phyloP scores from a whole-genome alignment of 2,888 invertebrate genomes.

The Cataglyphis rosenhaueri region DNA sequence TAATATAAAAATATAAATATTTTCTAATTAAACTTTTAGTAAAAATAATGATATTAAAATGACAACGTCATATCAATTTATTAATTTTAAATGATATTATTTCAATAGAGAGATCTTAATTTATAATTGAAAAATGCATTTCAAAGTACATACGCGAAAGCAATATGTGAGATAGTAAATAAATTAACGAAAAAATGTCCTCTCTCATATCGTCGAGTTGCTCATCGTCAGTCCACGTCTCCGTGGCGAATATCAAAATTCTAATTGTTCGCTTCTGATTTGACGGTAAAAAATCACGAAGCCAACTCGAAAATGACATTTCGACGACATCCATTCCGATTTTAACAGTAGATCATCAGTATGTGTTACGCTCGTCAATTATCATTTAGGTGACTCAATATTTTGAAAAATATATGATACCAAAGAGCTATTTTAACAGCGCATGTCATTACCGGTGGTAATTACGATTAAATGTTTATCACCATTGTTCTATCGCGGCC shows the following conservation, averaged over 20 bases:
- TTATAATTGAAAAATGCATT: not conserved
- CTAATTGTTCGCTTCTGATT: constrained; percentile 3
- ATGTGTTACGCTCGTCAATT: constrained; percentile 40
- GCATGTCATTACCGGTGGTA: constrained; percentile 28
- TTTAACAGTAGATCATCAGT: not conserved
- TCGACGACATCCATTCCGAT: constrained; percentile 8
- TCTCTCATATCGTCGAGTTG: not conserved
- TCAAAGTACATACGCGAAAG: not conserved
- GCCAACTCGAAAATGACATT: constrained; percentile 37
- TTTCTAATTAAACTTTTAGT: not conserved
- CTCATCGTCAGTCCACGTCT: not conserved
- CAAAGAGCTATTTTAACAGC: constrained; percentile 41
- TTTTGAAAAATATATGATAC: constrained; percentile 23
- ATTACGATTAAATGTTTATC: constrained; percentile 55
- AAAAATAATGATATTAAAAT: not conserved
- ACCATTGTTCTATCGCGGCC: constrained; percentile 9
- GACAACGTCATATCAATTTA: not conserved
- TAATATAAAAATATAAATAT: not conserved
- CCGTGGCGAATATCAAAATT: constrained; percentile 26
- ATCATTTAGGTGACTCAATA: constrained; percentile 26
- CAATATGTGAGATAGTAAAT: not conserved
- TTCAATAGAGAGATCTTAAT: not conserved
- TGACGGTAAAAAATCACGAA: constrained; percentile 20
- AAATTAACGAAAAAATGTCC: constrained; percentile 12
- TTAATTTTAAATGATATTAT: not conserved